Base-by-base conservation (phyloP, 2,113 vertebrate species). In the Cynoglossus semilaevis region DNA sequence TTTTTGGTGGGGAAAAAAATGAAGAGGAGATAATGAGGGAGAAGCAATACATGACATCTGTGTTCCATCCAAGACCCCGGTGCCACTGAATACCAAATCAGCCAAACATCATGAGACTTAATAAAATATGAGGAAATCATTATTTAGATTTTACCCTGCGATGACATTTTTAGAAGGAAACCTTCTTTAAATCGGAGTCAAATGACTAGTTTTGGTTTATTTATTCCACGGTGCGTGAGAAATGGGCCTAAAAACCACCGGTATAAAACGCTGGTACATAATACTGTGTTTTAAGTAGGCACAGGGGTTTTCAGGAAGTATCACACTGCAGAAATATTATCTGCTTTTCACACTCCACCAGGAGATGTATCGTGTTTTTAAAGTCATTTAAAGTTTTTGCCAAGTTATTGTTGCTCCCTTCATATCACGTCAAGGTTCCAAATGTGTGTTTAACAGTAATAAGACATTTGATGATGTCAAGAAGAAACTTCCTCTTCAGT, bases 41-140 rank as follows among this genome's bases (percentile, higher is more conserved):
- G 38, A 66, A 50, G 44, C 10, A 34, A 53, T 29, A 58, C 55
- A 38, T 54, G 19, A 43, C n/a, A n/a, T n/a, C 65, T 48, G 29
- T 56, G 47, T 9, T 62, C 51, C 22, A 49, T 49, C 29, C 8
- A 66, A 36, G 13, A 42, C 14, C 15, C 16, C 4, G 3, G 1
- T 19, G 15, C 47, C 58, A 56, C 45, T 53, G 14, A 52, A 49
- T 46, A 43, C 36, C 38, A 41, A 46, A 41, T 63, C 49, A 8
- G n/a, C 13, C 65, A 45, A 53, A 43, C 37, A 40, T 14, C 57
- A 51, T 50, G 22, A 44, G 18, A 51, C 16, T 58, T 37, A 45
- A 61, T 56, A 51, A 65, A 52, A 61, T 15, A 64, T 64, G 44
- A 72, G 37, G 29, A 4, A 37, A 19, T 19, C 42, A 44, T 48